Base-by-base conservation (phyloP, 1,140 invertebrate species). In the Trissolcus basalis region DNA sequence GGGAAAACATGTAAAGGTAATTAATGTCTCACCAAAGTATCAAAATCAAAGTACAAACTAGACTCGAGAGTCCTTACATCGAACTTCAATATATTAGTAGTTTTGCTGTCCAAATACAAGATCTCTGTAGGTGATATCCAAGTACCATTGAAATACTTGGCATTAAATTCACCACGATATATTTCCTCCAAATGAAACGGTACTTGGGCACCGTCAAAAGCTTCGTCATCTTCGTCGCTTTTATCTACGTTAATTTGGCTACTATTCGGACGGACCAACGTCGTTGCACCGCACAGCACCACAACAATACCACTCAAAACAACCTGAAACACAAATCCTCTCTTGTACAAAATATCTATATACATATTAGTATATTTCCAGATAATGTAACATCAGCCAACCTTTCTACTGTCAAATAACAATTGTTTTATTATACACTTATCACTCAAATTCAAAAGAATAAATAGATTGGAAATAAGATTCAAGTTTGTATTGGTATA, bases 71-170 rank as follows among this genome's bases (percentile, higher is more conserved):
- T 81, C 13, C 63, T 70, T 5, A 81, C 81, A 39, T 86, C 68
- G 53, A 80, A 85, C 53, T 74, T 56, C 5, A 67, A 54, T 13
- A 85, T 64, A 27, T 83, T 55, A 44, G 70, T 63, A 1, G 64
- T 49, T 0, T 65, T 14, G 33, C 19, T 10, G 43, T 83, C 48
- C 11, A 64, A 50, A 48, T 79, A 81, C 55, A 83, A 61, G 76
- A 87, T 81, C 55, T 82, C 81, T 7, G 75, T 82, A 10, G 77
- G 55, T 9, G 86, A 83, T 67, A 80, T 80, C 86, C 86, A 87
- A 27, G 80, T 83, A 19, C 82, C 86, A 36, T 87, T 87, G 77
- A 87, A 87, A n/a, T 59, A 15, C 47, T 61, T 48, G 44, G 65
- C 68, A 10, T 4, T 70, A 67, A 75, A 81, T 78, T 55, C 36